Evolutionary conservation across 2,888 invertebrate genomes (phyloP).

Genomic region (Deroplatys truncata): DNA sequence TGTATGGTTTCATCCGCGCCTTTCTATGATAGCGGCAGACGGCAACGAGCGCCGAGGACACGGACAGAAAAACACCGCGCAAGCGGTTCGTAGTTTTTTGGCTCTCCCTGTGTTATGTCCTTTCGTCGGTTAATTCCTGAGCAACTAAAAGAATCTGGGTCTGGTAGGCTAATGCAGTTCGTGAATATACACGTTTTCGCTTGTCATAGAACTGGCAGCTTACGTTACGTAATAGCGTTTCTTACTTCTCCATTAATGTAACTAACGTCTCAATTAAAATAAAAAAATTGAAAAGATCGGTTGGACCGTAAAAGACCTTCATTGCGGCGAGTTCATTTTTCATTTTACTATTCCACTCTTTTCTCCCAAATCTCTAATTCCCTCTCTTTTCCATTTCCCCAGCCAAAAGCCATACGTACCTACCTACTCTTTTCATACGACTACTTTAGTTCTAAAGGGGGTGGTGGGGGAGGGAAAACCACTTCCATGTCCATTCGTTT

Average conservation of each 20-base stretch:
- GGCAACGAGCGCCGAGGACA: too few relatives aligned
- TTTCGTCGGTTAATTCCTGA: too few relatives aligned
- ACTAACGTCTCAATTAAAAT: neutral
- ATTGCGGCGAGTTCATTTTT: neutral
- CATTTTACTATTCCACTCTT: neutral
- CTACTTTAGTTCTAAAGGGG: neutral
- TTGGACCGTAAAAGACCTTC: neutral
- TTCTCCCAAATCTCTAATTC: neutral
- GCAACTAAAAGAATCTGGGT: too few relatives aligned
- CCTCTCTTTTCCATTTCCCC: neutral
- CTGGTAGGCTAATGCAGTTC: too few relatives aligned
- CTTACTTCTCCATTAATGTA: neutral
- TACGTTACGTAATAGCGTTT: neutral
- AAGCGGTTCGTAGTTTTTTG: too few relatives aligned
- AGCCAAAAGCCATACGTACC: neutral
- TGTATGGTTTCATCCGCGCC: too few relatives aligned
- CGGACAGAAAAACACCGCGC: too few relatives aligned
- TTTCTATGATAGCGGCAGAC: too few relatives aligned
- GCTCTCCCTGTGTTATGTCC: too few relatives aligned
- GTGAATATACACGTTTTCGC: too few relatives aligned
- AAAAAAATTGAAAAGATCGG: neutral
- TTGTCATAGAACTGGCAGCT: too few relatives aligned
- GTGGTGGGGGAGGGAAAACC: neutral
- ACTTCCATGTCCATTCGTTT: slow-evolving; percentile 5
- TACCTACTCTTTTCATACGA: neutral